Evolutionary conservation across 2,113 vertebrate genomes (phyloP).

Genomic region (Eulacestoma nigropectus): DNA sequence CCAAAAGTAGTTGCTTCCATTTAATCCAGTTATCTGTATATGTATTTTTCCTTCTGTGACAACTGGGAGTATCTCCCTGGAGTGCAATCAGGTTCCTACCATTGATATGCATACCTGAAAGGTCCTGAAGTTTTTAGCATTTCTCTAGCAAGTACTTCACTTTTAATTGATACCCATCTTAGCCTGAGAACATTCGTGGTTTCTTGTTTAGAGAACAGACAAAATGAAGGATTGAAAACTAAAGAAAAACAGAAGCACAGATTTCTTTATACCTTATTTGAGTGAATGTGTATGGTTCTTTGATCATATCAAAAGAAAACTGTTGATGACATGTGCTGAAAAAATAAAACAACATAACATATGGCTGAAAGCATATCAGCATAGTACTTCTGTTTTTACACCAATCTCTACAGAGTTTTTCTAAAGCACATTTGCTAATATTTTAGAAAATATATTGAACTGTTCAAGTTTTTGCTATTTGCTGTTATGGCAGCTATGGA

Average conservation of each 20-base stretch:
- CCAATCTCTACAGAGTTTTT: background rate
- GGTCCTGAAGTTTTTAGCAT: background rate
- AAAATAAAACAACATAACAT: constrained; percentile 59
- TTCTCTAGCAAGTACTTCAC: background rate
- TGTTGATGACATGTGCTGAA: constrained; percentile 54
- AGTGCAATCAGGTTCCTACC: background rate
- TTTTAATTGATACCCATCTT: constrained; percentile 16
- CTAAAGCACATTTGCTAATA: constrained; percentile 3
- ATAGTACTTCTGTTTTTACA: constrained; percentile 10
- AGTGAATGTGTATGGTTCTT: constrained; percentile 48
- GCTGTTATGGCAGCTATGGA: background rate
- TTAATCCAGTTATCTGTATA: background rate
- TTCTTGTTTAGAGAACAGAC: constrained; percentile 2
- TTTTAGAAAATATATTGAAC: constrained; percentile 13
- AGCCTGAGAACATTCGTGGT: background rate
- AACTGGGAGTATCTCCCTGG: background rate
- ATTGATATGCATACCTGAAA: background rate
- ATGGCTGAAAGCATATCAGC: constrained; percentile 40
- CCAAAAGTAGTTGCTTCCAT: background rate
- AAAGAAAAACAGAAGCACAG: constrained; percentile 30
- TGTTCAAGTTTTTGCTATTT: background rate
- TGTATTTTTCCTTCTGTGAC: background rate
- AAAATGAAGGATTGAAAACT: background rate
- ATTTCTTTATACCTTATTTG: constrained; percentile 62
- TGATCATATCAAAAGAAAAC: constrained; percentile 55